Evolutionary conservation across 2,888 invertebrate genomes (phyloP).

Genomic region (Cataglyphis cursor): DNA sequence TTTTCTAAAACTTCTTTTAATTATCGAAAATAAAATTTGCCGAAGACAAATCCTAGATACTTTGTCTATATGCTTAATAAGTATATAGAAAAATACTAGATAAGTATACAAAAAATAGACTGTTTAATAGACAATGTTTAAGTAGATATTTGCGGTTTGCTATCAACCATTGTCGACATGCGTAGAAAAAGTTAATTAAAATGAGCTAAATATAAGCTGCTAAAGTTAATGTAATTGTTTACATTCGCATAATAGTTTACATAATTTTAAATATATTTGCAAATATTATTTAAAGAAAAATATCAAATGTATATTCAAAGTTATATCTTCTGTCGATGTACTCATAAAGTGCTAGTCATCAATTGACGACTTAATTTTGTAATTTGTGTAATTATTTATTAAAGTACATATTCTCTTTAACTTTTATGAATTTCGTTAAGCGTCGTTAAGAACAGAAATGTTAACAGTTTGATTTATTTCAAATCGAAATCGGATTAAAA

Average conservation of each 20-base stretch:
- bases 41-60: neutral
- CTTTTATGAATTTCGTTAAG: neutral
- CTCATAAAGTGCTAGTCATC: too few species aligned
- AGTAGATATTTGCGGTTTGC: neutral
- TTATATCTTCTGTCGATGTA: neutral
- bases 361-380: neutral
- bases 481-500: neutral
- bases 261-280: neutral
- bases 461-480: neutral
- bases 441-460: neutral
- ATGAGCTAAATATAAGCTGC: too few species aligned
- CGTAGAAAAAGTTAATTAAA: neutral
- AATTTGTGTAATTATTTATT: constrained; percentile 10
- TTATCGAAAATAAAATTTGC: neutral
- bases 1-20: neutral
- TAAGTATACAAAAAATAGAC: too few species aligned
- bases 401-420: neutral
- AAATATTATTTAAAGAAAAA: neutral
- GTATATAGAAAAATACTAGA: too few species aligned
- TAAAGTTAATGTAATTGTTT: neutral
- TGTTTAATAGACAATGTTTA: neutral
- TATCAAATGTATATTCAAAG: neutral
- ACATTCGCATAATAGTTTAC: neutral
- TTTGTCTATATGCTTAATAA: too few species aligned
- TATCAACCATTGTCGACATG: neutral